Evolutionary conservation across 2,888 invertebrate genomes (phyloP).

Genomic region (Pediacus dermestoides): DNA sequence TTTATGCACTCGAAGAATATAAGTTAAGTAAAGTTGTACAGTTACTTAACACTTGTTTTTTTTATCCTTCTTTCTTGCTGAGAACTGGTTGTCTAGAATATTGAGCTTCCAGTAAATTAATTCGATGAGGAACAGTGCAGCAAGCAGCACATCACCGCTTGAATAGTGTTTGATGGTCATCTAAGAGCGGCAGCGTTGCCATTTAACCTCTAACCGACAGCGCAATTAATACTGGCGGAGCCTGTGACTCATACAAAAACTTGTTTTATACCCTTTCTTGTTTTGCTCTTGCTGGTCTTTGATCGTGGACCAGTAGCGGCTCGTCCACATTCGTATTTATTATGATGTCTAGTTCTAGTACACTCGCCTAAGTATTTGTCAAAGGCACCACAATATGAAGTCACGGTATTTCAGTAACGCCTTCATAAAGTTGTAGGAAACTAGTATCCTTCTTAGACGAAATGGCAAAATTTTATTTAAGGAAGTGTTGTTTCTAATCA

Average conservation of each 20-base stretch:
- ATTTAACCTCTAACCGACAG: conserved; percentile 29
- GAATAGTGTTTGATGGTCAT: conserved; percentile 22
- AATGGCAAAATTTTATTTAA: too few species aligned
- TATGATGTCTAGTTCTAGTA: too few species aligned
- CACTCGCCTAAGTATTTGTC: too few species aligned
- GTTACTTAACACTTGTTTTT: conserved; percentile 19
- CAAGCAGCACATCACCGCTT: conserved; percentile 20
- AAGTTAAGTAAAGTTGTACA: conserved; percentile 15
- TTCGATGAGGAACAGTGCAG: conserved; percentile 18
- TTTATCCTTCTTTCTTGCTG: conserved; percentile 9
- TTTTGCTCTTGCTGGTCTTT: conserved; percentile 29
- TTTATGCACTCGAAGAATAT: too few species aligned
- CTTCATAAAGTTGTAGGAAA: too few species aligned
- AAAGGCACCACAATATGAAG: too few species aligned
- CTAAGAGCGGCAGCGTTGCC: conserved; percentile 26
- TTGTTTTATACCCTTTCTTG: conserved; percentile 41
- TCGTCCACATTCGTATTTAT: too few species aligned
- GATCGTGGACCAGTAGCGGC: conserved; percentile 47
- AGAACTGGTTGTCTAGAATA: conserved; percentile 22
- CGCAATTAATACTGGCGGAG: conserved; percentile 34
- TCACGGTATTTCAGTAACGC: too few species aligned
- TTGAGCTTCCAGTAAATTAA: conserved; percentile 24
- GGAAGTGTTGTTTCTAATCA: too few species aligned
- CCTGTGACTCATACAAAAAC: conserved; percentile 44
- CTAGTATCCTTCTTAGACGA: too few species aligned